phyloP scores from a whole-genome alignment of 1,140 invertebrate species.

The Leptinotarsa lineolata region DNA sequence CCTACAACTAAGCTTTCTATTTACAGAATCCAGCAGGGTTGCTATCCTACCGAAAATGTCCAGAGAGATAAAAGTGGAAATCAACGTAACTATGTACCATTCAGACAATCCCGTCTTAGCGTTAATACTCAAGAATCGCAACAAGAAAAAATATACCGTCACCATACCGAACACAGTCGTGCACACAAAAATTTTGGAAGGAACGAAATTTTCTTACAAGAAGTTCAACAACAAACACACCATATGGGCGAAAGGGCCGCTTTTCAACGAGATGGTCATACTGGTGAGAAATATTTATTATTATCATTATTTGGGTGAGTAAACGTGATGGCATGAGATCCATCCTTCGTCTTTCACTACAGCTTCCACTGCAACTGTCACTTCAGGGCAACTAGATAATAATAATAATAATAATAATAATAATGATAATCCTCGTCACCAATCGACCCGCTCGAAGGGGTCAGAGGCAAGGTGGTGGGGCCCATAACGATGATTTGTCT shows the following conservation, averaged over 20 bases:
- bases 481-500: too few species aligned
- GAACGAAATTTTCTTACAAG: conserved; percentile 61
- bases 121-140: conserved; percentile 56
- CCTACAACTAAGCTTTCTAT: background rate
- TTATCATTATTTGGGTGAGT: background rate
- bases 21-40: conserved; percentile 61
- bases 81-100: conserved; percentile 38
- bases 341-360: too few species aligned
- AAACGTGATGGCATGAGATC: background rate
- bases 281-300: conserved; percentile 58
- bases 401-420: too few species aligned
- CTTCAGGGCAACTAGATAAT: too few species aligned
- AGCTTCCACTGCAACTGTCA: too few species aligned
- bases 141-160: conserved; percentile 49
- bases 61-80: conserved; percentile 46
- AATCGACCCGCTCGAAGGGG: too few species aligned
- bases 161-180: conserved; percentile 51
- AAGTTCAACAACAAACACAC: conserved; percentile 58
- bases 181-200: conserved; percentile 57
- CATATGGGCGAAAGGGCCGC: conserved; percentile 63
- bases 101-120: conserved; percentile 41
- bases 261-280: conserved; percentile 62
- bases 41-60: conserved; percentile 56
- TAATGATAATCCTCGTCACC: too few species aligned
- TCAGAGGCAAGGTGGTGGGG: too few species aligned